Conservation (phyloP, 2,113 vertebrate genomes). For the Trematomus loennbergii region DNA sequence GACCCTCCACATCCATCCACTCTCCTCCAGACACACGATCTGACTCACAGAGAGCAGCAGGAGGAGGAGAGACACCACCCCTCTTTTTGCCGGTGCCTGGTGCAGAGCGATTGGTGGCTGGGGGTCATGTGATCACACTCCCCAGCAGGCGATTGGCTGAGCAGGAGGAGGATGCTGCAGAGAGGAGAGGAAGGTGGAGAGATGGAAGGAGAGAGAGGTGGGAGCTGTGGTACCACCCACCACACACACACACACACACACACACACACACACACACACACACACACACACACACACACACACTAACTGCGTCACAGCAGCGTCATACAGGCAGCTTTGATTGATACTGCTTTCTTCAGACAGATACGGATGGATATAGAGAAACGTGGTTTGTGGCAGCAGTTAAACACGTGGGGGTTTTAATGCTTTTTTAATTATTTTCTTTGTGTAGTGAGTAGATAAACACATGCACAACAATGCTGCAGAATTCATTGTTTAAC, state of each 20-base stretch:
- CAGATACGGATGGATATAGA: neutral
- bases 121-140: constrained; percentile 81
- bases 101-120: constrained; percentile 50
- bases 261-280: constrained; percentile 8
- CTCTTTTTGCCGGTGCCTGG: constrained; percentile 88
- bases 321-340: neutral
- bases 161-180: constrained; percentile 67
- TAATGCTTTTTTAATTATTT: no score
- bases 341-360: constrained; percentile 1
- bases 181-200: constrained; percentile 51
- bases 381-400: neutral
- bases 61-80: constrained; percentile 69
- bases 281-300: constrained; percentile 10
- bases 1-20: constrained; percentile 17
- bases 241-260: constrained; percentile 13
- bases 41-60: constrained; percentile 36
- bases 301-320: constrained; percentile 5
- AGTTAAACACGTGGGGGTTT: no score
- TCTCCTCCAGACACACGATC: constrained; percentile 39
- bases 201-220: constrained; percentile 56
- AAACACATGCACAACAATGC: no score
- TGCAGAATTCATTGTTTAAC: no score
- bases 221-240: neutral
- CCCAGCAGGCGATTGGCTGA: constrained; percentile 83
- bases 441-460: no score